A percentile compares a stretch with the other conserved stretches of the same genome.
These are phyloP conservation scores for Rhinoraja longicauda DNA, from an alignment of 2,797 vertebrate genomes.

Conservation along the genomic window DNA sequence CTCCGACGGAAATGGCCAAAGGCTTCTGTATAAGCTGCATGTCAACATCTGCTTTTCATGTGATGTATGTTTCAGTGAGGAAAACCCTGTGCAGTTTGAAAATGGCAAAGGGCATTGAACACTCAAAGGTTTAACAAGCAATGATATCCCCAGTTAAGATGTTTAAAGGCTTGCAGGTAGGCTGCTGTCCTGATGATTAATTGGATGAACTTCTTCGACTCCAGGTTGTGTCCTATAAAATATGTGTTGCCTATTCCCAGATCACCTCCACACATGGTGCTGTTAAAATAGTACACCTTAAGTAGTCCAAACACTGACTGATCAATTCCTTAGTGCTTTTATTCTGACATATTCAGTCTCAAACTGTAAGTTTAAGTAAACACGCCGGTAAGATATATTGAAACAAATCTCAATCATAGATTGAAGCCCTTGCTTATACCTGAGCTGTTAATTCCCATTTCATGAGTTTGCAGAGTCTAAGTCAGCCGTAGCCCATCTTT, in stretches of 20 bases:
- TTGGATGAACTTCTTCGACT: constrained; percentile 8
- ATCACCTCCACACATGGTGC: not conserved
- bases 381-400: not conserved
- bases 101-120: constrained; percentile 7
- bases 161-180: constrained; percentile 21
- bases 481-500: not conserved
- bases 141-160: constrained; percentile 28
- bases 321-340: not conserved
- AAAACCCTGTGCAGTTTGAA: not conserved
- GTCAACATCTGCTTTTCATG: not conserved
- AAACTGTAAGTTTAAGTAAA: not conserved
- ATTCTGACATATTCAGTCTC: not conserved
- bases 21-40: not conserved
- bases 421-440: not conserved
- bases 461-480: not conserved
- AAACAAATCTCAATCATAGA: not conserved
- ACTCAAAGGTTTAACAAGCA: constrained; percentile 32
- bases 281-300: not conserved
- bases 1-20: not conserved
- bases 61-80: not conserved
- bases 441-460: not conserved
- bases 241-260: constrained; percentile 23
- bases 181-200: constrained; percentile 35
- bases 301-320: not conserved
- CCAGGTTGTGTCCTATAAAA: constrained; percentile 33